These are phyloP conservation scores for Euthynnus affinis DNA, from an alignment of 2,797 vertebrate species.

Conservation along the genomic window DNA sequence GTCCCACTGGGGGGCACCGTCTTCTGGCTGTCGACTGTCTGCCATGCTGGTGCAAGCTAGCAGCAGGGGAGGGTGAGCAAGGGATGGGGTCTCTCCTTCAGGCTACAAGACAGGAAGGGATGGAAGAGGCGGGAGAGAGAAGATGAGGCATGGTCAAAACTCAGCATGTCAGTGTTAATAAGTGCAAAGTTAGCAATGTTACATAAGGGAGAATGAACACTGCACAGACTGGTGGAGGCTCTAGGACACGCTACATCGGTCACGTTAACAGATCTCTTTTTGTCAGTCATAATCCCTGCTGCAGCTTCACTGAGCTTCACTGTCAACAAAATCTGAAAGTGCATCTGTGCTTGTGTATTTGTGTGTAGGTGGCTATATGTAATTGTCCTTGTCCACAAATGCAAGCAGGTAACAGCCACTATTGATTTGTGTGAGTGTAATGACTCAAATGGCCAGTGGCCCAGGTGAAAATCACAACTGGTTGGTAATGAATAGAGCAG, in stretches of 20 bases:
- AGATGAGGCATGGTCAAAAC: slow-evolving; percentile 20
- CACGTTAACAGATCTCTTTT: slow-evolving; percentile 62
- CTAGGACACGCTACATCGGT: slow-evolving; percentile 43
- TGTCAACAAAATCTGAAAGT: slow-evolving; percentile 49
- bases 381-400: slow-evolving; percentile 61
- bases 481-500: slow-evolving; percentile 47
- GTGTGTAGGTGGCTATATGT: slow-evolving; percentile 55
- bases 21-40: slow-evolving; percentile 95
- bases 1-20: slow-evolving; percentile 93
- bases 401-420: slow-evolving; percentile 55
- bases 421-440: slow-evolving; percentile 63
- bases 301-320: slow-evolving; percentile 50
- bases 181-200: slow-evolving; percentile 30
- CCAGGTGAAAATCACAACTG: slow-evolving; percentile 52
- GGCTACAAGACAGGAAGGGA: slow-evolving; percentile 21
- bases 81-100: slow-evolving; percentile 65
- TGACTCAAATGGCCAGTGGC: slow-evolving; percentile 50
- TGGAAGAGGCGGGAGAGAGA: slow-evolving; percentile 17
- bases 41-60: slow-evolving; percentile 89
- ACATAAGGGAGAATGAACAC: slow-evolving; percentile 29
- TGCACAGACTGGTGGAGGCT: slow-evolving; percentile 32
- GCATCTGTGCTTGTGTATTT: slow-evolving; percentile 24
- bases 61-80: slow-evolving; percentile 63
- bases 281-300: slow-evolving; percentile 56
- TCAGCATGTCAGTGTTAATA: slow-evolving; percentile 29